phyloP scores from a whole-genome alignment of 37 sponge, comb jelly and placozoan genomes.

The Corticium candelabrum region DNA sequence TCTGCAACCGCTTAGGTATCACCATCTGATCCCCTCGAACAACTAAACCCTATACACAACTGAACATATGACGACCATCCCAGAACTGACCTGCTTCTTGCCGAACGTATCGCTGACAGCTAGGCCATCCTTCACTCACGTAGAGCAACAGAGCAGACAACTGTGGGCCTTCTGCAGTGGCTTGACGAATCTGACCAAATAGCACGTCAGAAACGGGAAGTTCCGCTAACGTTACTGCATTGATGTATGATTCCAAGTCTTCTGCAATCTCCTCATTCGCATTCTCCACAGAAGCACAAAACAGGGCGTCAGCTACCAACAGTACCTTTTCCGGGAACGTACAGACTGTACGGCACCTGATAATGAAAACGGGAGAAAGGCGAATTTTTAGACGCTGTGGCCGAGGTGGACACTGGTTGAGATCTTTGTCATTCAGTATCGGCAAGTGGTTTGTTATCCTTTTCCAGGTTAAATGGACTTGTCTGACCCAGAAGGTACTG shows the following conservation, averaged over 20 bases:
- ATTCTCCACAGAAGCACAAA: not conserved
- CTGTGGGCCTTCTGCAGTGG: not conserved
- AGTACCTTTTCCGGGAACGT: not conserved
- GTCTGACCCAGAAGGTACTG: too few relatives aligned
- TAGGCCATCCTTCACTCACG: not conserved
- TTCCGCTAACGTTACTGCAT: not conserved
- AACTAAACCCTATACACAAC: not conserved
- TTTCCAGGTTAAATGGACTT: too few relatives aligned
- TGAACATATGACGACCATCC: not conserved
- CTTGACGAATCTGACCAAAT: not conserved
- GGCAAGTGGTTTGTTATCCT: slow-evolving; percentile 18
- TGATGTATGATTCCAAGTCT: not conserved
- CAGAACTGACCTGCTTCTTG: not conserved
- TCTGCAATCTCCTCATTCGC: not conserved
- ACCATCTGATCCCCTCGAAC: not conserved
- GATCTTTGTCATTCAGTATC: too few relatives aligned
- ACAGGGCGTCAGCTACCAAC: not conserved
- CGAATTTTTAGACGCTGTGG: too few relatives aligned
- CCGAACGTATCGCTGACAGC: not conserved
- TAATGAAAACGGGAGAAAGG: too few relatives aligned
- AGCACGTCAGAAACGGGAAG: not conserved
- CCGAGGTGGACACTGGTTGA: too few relatives aligned
- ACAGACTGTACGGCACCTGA: too few relatives aligned
- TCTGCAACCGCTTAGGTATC: not conserved
- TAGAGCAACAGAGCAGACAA: not conserved